Evolutionary conservation across 2,888 invertebrate genomes (phyloP).

Genomic region (Alloscopus bannaensis): DNA sequence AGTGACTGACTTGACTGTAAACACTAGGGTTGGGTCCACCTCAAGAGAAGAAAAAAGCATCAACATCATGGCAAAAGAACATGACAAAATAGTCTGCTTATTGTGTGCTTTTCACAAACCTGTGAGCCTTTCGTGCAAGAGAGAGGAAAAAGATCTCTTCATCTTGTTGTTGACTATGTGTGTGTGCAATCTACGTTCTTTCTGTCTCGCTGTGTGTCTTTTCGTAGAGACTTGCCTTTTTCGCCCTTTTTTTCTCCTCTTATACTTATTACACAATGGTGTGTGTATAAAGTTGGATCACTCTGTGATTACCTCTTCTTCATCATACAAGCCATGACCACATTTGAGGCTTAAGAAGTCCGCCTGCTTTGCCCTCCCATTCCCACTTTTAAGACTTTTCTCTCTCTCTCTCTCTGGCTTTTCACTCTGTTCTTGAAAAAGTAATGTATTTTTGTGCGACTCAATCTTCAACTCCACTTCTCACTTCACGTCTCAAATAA

Average conservation of each 20-base stretch:
- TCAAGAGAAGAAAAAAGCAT: no score
- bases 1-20: conserved; percentile 60
- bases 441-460: conserved; percentile 24
- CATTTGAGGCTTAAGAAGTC: conserved; percentile 58
- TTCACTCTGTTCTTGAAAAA: conserved; percentile 28
- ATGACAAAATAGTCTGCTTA: conserved; percentile 31
- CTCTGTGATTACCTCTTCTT: conserved; percentile 41
- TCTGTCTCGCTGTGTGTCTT: conserved; percentile 6
- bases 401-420: conserved; percentile 7
- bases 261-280: not conserved
- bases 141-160: conserved; percentile 27
- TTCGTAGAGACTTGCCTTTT: not conserved
- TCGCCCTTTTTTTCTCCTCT: no score
- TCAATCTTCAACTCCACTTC: conserved; percentile 38
- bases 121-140: no score
- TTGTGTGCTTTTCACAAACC: conserved; percentile 47
- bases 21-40: conserved; percentile 59
- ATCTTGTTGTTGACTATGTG: conserved; percentile 22
- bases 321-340: conserved; percentile 53
- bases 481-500: conserved; percentile 35
- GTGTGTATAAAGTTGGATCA: conserved; percentile 7
- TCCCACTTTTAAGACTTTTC: conserved; percentile 49
- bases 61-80: conserved; percentile 36
- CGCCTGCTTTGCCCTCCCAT: conserved; percentile 58
- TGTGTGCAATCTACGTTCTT: conserved; percentile 37